A percentile compares a stretch with the other conserved stretches of the same genome.
Conservation (phyloP, 2,888 invertebrate genomes). For the Chydorus sphaericus region DNA sequence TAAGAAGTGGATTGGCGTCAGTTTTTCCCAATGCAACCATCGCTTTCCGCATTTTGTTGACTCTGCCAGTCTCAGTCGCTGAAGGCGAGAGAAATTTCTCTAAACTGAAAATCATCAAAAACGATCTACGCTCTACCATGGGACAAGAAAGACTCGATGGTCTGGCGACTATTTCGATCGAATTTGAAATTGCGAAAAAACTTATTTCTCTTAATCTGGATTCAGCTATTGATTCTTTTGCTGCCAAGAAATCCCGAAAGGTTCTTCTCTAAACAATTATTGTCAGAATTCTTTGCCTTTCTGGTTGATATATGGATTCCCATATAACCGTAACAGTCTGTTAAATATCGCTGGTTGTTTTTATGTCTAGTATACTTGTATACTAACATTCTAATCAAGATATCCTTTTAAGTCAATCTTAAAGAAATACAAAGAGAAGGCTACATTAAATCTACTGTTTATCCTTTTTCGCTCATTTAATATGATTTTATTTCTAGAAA, state of each 20-base stretch:
- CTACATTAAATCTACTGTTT: no score
- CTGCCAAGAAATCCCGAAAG: not conserved
- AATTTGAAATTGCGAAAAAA: not conserved
- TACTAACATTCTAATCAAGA: no score
- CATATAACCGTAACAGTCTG: no score
- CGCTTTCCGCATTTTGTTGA: slow-evolving; percentile 16
- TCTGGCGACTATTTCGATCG: not conserved
- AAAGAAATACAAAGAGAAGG: no score
- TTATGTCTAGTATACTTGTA: no score
- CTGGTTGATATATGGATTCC: no score
- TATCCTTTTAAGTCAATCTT: no score
- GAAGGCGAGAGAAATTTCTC: slow-evolving; percentile 16
- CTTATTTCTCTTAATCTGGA: not conserved
- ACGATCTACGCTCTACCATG: slow-evolving; percentile 15
- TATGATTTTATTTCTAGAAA: no score
- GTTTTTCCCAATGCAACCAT: slow-evolving; percentile 15
- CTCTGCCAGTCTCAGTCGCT: slow-evolving; percentile 16
- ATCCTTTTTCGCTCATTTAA: no score
- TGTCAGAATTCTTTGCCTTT: no score
- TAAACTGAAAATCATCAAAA: slow-evolving; percentile 16
- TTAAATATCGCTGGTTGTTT: no score
- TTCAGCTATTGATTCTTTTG: not conserved
- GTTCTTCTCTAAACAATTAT: not conserved
- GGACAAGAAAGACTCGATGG: not conserved
- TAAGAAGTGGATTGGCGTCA: not conserved